These are phyloP conservation scores for Pampusana beccarii DNA, from an alignment of 2,113 vertebrate species.

Conservation along the genomic window DNA sequence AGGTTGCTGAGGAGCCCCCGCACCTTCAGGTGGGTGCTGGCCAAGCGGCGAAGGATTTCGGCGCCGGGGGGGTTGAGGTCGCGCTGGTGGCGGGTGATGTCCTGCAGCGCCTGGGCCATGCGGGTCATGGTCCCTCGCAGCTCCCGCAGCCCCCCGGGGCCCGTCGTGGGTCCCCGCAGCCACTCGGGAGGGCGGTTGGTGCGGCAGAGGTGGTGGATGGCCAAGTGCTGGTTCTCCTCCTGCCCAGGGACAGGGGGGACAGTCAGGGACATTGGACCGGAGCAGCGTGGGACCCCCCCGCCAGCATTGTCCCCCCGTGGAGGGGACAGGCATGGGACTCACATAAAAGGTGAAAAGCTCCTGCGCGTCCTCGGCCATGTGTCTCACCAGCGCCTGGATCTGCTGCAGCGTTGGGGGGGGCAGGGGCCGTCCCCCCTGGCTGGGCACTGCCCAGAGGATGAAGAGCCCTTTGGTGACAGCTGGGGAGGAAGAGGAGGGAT, in stretches of 20 bases:
- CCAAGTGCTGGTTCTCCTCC: not conserved
- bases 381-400: slow-evolving; percentile 23
- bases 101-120: not conserved
- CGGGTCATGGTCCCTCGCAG: not conserved
- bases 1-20: slow-evolving; percentile 46
- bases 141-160: not conserved
- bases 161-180: not conserved
- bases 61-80: not conserved
- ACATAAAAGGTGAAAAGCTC: slow-evolving; percentile 56
- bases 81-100: not conserved
- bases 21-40: not conserved
- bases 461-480: slow-evolving; percentile 40
- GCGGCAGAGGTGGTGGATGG: not conserved
- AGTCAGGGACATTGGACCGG: not conserved
- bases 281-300: rapidly evolving
- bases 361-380: slow-evolving; percentile 9
- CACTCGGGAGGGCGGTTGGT: not conserved
- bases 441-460: not conserved
- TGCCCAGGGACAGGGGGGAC: not conserved
- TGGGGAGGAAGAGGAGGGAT: slow-evolving; percentile 2
- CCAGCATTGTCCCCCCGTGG: rapidly evolving
- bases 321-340: slow-evolving; percentile 19
- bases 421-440: not conserved
- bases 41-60: not conserved
- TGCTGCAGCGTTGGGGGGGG: slow-evolving; percentile 13